Evolutionary conservation across 2,888 invertebrate genomes (phyloP), one percentile per base, ranked within the genome.

Genomic region (Tridacna crocea): DNA sequence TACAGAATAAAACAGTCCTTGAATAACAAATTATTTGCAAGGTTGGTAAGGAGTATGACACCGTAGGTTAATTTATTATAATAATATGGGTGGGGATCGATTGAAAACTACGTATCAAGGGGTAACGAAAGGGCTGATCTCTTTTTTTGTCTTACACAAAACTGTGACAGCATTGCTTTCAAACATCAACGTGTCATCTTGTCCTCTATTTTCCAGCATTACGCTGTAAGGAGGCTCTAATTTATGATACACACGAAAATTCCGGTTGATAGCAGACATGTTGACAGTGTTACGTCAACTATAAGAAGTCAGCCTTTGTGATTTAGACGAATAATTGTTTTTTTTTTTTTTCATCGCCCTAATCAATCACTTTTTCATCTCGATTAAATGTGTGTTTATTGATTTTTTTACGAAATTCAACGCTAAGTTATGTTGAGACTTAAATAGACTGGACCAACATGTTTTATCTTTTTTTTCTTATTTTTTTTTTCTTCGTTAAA

Each of bases 181-280:
- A 94, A 99, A 98, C 83, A 99, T 96, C 75, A 99, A 95, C 55
- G 98, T 97, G 87, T 97, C 97, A 92, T 97, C 97, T 95, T 97
- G 97, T 94, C 97, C 97, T 93, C 98, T 96, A 93, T 98, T 97
- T 94, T 98, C 98, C 91, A 99, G 95, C 88, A 99, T 96, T 84
- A 99, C 96, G 94, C 98, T 98, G 94, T 98, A 98, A 17, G 98
- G 98, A 58, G 97, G 97, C 89, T 97, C 96, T 83, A 97, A 96
- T 95, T 98, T 98, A 95, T 98, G 98, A 92, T 97, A 96, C 90
- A 98, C 97, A 91, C 98, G 96, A 95, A 98, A 98, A 87, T 97
- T 97, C 95, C 98, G 98, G 92, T 98, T 98, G 97, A 99, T 97
- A 93, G 98, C 98, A 98, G 98, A 98, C 98, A 98, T 98, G 73